Evolutionary conservation across 2,797 vertebrate genomes (phyloP), one percentile per base, ranked within the genome.

Genomic region (Sebastolobus alascanus): DNA sequence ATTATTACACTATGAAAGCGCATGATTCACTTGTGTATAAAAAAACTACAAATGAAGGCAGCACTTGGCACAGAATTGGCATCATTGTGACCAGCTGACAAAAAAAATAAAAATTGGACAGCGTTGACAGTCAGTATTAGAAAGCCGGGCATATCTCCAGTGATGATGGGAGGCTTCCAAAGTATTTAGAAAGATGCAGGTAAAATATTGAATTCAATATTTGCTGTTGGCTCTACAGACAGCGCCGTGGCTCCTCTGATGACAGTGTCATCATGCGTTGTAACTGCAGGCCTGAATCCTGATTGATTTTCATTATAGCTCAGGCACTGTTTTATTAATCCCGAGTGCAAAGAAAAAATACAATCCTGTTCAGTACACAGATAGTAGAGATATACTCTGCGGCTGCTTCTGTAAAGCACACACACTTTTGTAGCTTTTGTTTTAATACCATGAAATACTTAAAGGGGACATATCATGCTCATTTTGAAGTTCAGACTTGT

Each of bases 301-400:
- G 75, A 91, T 91, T 89, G 87, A 90, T 89, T 91, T 83, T 77
- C 77, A 86, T 80, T 84, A 73, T 35, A 68, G 75, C 59, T 70
- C 84, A 84, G 66, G 82, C 72, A 66, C 54, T 22, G 25, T 77
- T 69, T 89, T 84, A 83, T 83, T 86, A 80, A 84, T 86, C 74
- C 64, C 3, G 27, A 84, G 76, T 81, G 77, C 75, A 75, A 69
- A 75, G 55, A 73, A 65, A 80, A 73, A 89, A 88, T n/a, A 64
- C 61, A 75, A 58, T 43, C 75, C 46, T 66, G 75, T 27, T 68
- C 72, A 66, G 50, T 27, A 59, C 33, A 38, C 43, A 68, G 75
- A 87, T 59, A 65, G 60, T 2, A 56, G 65, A 70, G 61, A 70
- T 64, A 22, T 1, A 8, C 33, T n/a, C 33, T 54, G 18, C 35